Evolutionary conservation across 2,888 invertebrate genomes (phyloP).

Genomic region (Sinohyriopsis cumingii): DNA sequence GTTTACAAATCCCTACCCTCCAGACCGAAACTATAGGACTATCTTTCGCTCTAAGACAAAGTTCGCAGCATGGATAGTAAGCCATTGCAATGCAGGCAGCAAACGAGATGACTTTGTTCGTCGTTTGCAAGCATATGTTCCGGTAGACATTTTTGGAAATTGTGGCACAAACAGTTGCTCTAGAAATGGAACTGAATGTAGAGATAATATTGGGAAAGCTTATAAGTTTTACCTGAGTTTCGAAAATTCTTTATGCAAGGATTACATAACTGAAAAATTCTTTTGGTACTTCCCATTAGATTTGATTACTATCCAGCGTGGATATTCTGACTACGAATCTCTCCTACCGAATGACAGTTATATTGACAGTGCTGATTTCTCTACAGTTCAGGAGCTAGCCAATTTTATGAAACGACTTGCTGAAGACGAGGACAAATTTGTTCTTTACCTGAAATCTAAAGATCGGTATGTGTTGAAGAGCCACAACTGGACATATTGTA

Average conservation of each 20-base stretch:
- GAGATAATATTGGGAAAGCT: background rate
- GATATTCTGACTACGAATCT: no score
- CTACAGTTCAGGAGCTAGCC: no score
- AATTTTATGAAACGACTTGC: no score
- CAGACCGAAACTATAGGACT: background rate
- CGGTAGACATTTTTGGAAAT: slow-evolving; percentile 40
- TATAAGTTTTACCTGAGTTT: slow-evolving; percentile 11
- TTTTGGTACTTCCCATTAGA: background rate
- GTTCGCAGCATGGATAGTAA: slow-evolving; percentile 47
- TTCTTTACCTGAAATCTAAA: no score
- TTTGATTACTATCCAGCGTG: background rate
- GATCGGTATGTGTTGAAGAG: no score
- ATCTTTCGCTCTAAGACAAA: slow-evolving; percentile 19
- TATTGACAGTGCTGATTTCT: no score
- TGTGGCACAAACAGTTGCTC: slow-evolving; percentile 25
- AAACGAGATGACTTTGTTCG: slow-evolving; percentile 36
- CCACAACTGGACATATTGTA: no score
- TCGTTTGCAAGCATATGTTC: slow-evolving; percentile 31
- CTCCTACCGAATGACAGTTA: no score
- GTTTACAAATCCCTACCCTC: background rate
- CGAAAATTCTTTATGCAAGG: slow-evolving; percentile 7
- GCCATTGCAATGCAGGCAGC: slow-evolving; percentile 39
- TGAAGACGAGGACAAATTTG: no score
- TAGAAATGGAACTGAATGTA: background rate
- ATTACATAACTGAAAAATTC: slow-evolving; percentile 9